A percentile compares a stretch with the other conserved stretches of the same genome.
Evolutionary conservation across 2,797 vertebrate species (phyloP).

Genomic region (Lepilemur ruficaudatus): DNA sequence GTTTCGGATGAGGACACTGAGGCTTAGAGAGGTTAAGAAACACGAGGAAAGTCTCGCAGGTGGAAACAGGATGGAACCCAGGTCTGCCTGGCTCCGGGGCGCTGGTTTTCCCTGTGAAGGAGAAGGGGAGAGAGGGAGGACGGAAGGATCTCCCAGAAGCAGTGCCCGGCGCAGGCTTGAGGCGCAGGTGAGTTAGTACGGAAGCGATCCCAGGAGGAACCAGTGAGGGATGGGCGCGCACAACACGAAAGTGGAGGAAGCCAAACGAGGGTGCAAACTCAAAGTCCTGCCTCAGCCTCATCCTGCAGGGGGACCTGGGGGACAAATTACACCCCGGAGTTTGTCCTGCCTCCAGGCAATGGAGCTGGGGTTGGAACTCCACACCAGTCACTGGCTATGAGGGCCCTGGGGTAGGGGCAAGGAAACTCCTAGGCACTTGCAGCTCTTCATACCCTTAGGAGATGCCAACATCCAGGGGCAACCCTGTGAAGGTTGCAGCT

Average conservation of each 20-base stretch:
- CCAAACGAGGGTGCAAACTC: neutral
- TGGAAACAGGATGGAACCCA: neutral
- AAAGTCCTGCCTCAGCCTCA: neutral
- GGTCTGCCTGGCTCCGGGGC: neutral
- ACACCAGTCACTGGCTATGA: neutral
- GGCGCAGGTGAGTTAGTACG: neutral
- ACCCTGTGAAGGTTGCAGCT: neutral
- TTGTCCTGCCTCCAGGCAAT: neutral
- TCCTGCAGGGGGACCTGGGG: neutral
- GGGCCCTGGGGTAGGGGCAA: neutral
- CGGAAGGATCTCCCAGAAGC: neutral
- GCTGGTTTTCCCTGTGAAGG: neutral
- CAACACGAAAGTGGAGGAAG: neutral
- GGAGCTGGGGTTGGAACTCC: neutral
- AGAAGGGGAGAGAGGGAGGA: neutral
- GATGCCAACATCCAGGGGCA: neutral
- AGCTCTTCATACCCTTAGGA: neutral
- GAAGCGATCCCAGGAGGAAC: neutral
- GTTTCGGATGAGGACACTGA: conserved; percentile 34
- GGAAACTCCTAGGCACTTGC: neutral
- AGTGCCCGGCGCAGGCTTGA: neutral
- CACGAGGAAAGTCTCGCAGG: neutral
- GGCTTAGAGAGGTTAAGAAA: neutral
- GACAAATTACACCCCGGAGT: neutral
- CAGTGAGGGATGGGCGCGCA: neutral